These are phyloP conservation scores for Crepidodera aurea DNA, from an alignment of 2,888 invertebrate genomes.

Conservation along the genomic window DNA sequence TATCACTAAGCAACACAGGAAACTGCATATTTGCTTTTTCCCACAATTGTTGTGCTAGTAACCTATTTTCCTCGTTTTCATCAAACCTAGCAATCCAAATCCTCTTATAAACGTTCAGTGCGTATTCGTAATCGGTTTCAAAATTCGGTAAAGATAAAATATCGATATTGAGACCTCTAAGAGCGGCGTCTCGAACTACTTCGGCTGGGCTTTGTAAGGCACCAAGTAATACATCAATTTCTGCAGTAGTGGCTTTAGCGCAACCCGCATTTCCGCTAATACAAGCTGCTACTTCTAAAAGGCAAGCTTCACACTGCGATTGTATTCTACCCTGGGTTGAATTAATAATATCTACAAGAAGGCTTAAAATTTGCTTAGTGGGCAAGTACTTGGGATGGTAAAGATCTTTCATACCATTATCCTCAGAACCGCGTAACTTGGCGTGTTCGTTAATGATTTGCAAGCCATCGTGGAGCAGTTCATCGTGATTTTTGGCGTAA, in stretches of 20 bases:
- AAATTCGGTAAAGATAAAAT: constrained; percentile 69
- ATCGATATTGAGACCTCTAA: constrained; percentile 76
- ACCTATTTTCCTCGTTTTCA: constrained; percentile 74
- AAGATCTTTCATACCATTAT: constrained; percentile 63
- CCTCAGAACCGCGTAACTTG: constrained; percentile 64
- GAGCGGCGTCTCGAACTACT: constrained; percentile 81
- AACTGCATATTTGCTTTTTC: constrained; percentile 64
- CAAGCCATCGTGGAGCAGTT: constrained; percentile 68
- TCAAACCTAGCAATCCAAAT: constrained; percentile 89
- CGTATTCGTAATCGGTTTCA: constrained; percentile 67
- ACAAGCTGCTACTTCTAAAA: constrained; percentile 80
- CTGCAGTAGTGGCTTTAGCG: constrained; percentile 70
- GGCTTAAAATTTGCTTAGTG: constrained; percentile 79
- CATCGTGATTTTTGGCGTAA: constrained; percentile 64
- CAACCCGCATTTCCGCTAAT: constrained; percentile 74
- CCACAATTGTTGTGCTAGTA: constrained; percentile 72
- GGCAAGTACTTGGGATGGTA: constrained; percentile 83
- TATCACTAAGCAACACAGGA: constrained; percentile 64
- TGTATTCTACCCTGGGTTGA: constrained; percentile 75
- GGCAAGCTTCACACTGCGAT: constrained; percentile 79
- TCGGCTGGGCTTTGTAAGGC: constrained; percentile 78
- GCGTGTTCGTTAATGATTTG: constrained; percentile 79
- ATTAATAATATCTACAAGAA: constrained; percentile 73
- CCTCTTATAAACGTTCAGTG: constrained; percentile 71
- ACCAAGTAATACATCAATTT: constrained; percentile 78